Evolutionary conservation across 1,140 invertebrate genomes (phyloP).

Genomic region (Delia radicum): DNA sequence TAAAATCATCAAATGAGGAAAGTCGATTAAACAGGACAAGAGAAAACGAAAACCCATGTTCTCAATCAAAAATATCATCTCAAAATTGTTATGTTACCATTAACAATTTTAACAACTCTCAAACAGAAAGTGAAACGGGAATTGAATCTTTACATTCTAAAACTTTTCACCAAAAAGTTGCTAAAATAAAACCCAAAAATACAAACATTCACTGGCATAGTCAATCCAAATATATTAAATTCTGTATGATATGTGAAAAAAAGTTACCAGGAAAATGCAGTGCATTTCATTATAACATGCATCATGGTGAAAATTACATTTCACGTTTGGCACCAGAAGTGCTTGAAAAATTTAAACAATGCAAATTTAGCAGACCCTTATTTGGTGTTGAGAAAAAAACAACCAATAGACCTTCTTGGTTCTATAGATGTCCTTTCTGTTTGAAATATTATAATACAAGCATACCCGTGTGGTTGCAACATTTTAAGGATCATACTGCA

Average conservation of each 20-base stretch:
- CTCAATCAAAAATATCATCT: no score
- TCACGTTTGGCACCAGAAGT: conserved; percentile 57
- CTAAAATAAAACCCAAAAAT: no score
- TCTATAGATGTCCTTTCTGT: conserved; percentile 42
- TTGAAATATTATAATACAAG: neutral
- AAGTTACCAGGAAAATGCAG: conserved; percentile 57
- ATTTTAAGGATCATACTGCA: conserved; percentile 66
- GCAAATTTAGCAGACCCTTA: conserved; percentile 12
- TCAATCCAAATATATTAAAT: conserved; percentile 30
- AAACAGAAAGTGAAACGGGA: no score
- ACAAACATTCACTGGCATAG: conserved; percentile 29
- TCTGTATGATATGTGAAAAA: conserved; percentile 60
- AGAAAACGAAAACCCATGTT: no score
- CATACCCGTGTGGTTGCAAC: conserved; percentile 53
- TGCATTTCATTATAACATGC: conserved; percentile 61
- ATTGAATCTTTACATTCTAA: no score
- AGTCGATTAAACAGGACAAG: no score
- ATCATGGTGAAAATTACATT: conserved; percentile 62
- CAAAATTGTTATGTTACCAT: no score
- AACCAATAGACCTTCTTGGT: neutral
- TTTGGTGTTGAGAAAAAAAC: neutral
- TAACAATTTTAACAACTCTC: no score
- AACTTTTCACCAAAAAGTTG: no score
- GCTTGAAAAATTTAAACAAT: conserved; percentile 33
- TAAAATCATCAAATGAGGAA: no score